These are phyloP conservation scores for Phenacoccus solenopsis DNA, from an alignment of 1,140 invertebrate genomes.

Conservation along the genomic window DNA sequence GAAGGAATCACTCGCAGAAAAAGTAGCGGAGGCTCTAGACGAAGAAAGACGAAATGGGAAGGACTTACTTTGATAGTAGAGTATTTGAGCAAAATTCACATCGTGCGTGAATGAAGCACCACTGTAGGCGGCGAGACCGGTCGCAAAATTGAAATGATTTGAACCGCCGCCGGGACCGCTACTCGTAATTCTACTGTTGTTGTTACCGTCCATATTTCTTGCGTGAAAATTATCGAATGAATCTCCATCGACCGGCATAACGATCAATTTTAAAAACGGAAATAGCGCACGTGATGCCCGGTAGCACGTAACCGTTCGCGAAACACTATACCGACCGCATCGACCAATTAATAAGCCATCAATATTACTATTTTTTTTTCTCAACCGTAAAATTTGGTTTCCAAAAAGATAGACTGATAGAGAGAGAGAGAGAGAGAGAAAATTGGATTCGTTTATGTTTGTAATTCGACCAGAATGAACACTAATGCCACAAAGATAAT, in stretches of 20 bases:
- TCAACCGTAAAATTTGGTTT: too few species aligned
- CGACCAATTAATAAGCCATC: too few species aligned
- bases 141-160: not conserved
- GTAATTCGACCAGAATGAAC: too few species aligned
- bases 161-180: not conserved
- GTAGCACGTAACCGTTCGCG: too few species aligned
- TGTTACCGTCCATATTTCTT: not conserved
- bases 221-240: not conserved
- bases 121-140: not conserved
- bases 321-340: too few species aligned
- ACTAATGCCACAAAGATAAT: too few species aligned
- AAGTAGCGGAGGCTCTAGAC: too few species aligned
- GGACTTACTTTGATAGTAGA: conserved; percentile 5
- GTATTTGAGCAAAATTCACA: not conserved
- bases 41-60: not conserved
- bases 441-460: too few species aligned
- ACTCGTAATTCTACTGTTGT: not conserved
- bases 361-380: too few species aligned
- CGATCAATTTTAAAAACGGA: not conserved
- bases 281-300: too few species aligned
- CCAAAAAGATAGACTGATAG: too few species aligned
- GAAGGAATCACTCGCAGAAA: not conserved
- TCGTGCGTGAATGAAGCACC: not conserved
- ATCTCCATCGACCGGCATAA: conserved; percentile 1
- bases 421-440: too few species aligned